Base-by-base conservation (phyloP, 2,888 invertebrate genomes). In the Rhagophthalmus giganteus region DNA sequence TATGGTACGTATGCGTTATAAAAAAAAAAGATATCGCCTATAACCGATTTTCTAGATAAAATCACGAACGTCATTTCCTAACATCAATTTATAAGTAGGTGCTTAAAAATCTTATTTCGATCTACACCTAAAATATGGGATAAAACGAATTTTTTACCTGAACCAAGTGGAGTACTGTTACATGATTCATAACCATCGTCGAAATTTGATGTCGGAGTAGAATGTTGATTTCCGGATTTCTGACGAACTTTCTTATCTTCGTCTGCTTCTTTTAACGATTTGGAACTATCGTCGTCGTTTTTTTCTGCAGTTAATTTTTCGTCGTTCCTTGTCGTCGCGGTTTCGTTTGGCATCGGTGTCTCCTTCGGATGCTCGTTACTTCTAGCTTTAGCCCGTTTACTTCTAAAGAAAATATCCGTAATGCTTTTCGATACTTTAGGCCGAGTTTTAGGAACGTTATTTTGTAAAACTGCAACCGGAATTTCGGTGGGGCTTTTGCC, bases 151-250 rank as follows among this genome's bases (percentile, higher is more conserved):
- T 28, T 37, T 34, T 73, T 68, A 83, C 83, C 83, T 52, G 82
- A 78, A 11, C 84, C 83, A 50, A 82, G 76, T 1, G 84, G 84
- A 2, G 84, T 84, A 67, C 83, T 84, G 62, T 82, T 81, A 9
- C 82, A 84, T 0, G 83, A 83, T 54, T 83, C 84, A 66, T 85
- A 85, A 1, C 84, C 84, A 60, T 85, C 84, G 59, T 85, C 84
- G 1, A 84, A 69, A 1, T 75, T 77, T 6, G 75, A 74, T 11
- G 74, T 72, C 2, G 71, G 72, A 15, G 71, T 74, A 6, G 72
- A 71, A 49, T 72, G 70, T 11, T 50, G 52, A 44, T 53, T 55
- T 32, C 40, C 37, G 31, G 37, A 37, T 44, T 57, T 60, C 15
- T 55, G 55, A 11, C 28, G 30, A 16, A 48, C 38, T 26, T 57